Evolutionary conservation across 2,888 invertebrate genomes (phyloP).

Genomic region (Gortyna flavago): DNA sequence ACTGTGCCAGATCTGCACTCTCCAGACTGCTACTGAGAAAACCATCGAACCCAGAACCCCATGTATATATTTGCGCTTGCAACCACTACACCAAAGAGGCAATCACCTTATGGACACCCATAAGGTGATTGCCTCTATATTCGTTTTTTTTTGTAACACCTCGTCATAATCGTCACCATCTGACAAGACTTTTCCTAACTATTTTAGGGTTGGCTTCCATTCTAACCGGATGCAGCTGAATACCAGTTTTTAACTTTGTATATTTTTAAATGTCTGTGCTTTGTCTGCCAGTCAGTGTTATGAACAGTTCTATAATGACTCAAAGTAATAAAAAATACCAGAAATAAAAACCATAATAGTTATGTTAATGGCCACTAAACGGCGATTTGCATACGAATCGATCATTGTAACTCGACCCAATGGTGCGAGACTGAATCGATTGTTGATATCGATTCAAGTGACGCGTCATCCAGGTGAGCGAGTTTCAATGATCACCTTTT

Average conservation of each 20-base stretch:
- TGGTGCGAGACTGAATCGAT: conserved; percentile 71
- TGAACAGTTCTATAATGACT: conserved; percentile 4
- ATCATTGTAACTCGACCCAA: conserved; percentile 63
- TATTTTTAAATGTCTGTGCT: no score
- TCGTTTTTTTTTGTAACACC: neutral
- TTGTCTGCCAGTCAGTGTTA: no score
- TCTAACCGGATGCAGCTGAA: no score
- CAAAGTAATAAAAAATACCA: conserved; percentile 21
- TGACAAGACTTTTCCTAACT: neutral
- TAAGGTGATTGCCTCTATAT: no score
- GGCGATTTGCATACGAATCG: conserved; percentile 75
- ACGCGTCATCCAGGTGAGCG: conserved; percentile 39
- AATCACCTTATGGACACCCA: no score
- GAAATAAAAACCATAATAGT: conserved; percentile 42
- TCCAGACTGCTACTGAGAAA: no score
- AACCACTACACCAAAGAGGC: no score
- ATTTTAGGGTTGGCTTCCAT: no score
- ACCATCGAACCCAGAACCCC: no score
- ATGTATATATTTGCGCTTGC: no score
- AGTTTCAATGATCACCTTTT: conserved; percentile 42
- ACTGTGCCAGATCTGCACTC: no score
- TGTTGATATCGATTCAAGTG: conserved; percentile 68
- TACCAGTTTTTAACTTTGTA: no score
- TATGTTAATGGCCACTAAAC: conserved; percentile 66
- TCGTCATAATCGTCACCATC: neutral